Percentiles rank a stretch among this genome's conserved stretches.
phyloP scores from a whole-genome alignment of 1,140 invertebrate species.

The Saccostrea cuccullata region DNA sequence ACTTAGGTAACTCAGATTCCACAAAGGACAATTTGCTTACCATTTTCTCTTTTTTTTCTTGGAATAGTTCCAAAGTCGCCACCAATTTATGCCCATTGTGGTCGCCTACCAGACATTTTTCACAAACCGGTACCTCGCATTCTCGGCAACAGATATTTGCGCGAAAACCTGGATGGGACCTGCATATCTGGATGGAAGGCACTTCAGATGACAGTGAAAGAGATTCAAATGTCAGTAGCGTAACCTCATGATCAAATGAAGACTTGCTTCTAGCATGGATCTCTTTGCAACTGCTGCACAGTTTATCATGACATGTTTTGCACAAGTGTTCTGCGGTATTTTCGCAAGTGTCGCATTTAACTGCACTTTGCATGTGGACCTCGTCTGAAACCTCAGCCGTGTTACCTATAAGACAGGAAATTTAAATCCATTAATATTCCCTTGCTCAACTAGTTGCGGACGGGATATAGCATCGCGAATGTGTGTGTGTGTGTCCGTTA shows the following conservation, averaged over 20 bases:
- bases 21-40: not conserved
- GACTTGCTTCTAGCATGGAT: not conserved
- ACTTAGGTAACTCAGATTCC: slow-evolving; percentile 2
- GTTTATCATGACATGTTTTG: not conserved
- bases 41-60: slow-evolving; percentile 6
- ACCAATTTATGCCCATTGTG: slow-evolving; percentile 8
- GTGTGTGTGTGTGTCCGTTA: too few relatives aligned
- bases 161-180: not conserved
- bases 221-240: not conserved
- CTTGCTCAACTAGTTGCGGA: too few relatives aligned
- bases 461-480: too few relatives aligned
- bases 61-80: not conserved
- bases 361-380: not conserved
- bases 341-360: not conserved
- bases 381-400: not conserved
- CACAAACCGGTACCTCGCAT: slow-evolving; percentile 2
- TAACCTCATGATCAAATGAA: slow-evolving; percentile 1
- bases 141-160: not conserved
- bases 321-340: not conserved
- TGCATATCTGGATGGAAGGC: not conserved
- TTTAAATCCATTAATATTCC: too few relatives aligned
- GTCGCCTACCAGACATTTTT: not conserved
- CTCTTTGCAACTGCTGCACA: not conserved
- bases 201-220: not conserved
- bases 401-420: not conserved